Evolutionary conservation across 2,888 invertebrate species (phyloP).

Genomic region (Cepaea hortensis): DNA sequence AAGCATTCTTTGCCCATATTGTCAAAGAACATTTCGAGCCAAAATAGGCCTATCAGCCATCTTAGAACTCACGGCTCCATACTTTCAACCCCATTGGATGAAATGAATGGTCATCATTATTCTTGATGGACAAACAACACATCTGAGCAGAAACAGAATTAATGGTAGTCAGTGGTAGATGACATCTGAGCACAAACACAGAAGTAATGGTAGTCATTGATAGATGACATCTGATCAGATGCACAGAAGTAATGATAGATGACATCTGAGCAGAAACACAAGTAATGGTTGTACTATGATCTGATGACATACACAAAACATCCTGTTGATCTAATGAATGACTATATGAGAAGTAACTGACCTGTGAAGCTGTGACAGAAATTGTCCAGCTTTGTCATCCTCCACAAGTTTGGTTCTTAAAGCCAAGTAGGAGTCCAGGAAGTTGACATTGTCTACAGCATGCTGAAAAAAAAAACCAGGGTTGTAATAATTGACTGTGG

Average conservation of each 20-base stretch:
- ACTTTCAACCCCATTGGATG: too few relatives aligned
- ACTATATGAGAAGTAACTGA: conserved; percentile 25
- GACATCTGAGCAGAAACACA: not conserved
- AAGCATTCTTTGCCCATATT: too few relatives aligned
- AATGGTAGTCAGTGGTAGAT: conserved; percentile 55
- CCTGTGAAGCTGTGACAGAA: conserved; percentile 55
- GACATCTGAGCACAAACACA: conserved; percentile 58
- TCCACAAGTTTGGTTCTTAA: conserved; percentile 51
- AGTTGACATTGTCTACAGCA: conserved; percentile 55
- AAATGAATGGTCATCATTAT: too few relatives aligned
- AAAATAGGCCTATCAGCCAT: too few relatives aligned
- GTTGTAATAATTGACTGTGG: conserved; percentile 8
- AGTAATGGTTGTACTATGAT: not conserved
- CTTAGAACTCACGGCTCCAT: too few relatives aligned
- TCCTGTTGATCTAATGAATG: too few relatives aligned
- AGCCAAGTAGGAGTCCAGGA: conserved; percentile 53
- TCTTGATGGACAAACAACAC: too few relatives aligned
- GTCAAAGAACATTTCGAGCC: too few relatives aligned
- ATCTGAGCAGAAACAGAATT: too few relatives aligned
- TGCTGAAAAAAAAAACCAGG: conserved; percentile 46
- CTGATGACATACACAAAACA: too few relatives aligned
- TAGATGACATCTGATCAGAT: not conserved
- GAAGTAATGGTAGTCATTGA: not conserved
- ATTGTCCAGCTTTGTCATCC: conserved; percentile 47
- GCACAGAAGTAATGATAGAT: not conserved